A percentile compares a stretch with the other conserved stretches of the same genome.
Evolutionary conservation across 2,797 vertebrate genomes (phyloP).

Genomic region (Poeciliopsis infans): DNA sequence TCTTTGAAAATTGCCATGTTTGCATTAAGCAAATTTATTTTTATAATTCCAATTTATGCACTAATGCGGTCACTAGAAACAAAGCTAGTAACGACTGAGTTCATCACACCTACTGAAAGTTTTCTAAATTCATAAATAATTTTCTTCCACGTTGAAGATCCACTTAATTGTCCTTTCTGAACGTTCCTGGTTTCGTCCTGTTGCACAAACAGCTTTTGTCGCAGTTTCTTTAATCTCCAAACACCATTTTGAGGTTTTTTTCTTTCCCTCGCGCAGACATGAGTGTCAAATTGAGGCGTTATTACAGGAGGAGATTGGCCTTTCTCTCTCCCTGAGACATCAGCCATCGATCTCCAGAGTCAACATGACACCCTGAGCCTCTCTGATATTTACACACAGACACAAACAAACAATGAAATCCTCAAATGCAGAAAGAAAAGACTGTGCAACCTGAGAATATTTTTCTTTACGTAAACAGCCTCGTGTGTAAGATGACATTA

Average conservation of each 20-base stretch:
- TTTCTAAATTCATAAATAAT: background rate
- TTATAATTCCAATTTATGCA: too few relatives aligned
- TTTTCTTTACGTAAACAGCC: constrained; percentile 48
- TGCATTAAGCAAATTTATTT: too few relatives aligned
- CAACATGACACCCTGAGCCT: constrained; percentile 52
- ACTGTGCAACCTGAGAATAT: constrained; percentile 38
- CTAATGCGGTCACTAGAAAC: background rate
- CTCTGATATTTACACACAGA: constrained; percentile 69
- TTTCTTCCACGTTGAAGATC: background rate
- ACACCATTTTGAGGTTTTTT: background rate
- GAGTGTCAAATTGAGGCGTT: constrained; percentile 29
- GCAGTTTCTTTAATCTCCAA: background rate
- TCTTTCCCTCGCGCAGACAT: background rate
- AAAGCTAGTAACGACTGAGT: background rate
- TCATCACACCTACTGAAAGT: background rate
- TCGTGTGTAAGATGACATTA: background rate
- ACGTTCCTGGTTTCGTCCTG: background rate
- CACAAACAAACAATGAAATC: constrained; percentile 61
- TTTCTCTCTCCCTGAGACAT: constrained; percentile 64
- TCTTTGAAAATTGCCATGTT: too few relatives aligned
- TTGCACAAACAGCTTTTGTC: background rate
- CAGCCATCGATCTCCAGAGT: constrained; percentile 67
- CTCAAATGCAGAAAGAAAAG: constrained; percentile 5
- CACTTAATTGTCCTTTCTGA: background rate
- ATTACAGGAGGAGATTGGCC: constrained; percentile 65